phyloP scores from a whole-genome alignment of 2,797 vertebrate species.

The Thamnophis elegans region DNA sequence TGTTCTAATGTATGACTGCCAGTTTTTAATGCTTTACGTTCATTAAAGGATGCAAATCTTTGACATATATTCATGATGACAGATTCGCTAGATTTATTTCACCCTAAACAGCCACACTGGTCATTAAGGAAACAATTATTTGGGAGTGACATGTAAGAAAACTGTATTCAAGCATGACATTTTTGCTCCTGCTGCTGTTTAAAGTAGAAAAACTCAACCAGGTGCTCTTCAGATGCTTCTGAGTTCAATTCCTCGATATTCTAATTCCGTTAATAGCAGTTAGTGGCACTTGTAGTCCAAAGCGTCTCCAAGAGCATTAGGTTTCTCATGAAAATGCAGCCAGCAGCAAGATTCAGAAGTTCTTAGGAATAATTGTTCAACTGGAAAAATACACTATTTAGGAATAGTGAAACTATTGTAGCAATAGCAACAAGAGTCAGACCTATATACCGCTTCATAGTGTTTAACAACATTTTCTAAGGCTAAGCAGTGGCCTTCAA shows the following conservation, averaged over 20 bases:
- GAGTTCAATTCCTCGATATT: background rate
- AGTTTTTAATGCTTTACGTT: background rate
- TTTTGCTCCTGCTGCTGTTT: background rate
- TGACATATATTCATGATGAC: background rate
- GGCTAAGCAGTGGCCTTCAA: no score
- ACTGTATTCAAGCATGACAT: background rate
- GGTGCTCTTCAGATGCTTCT: background rate
- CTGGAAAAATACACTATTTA: background rate
- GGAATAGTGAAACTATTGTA: background rate
- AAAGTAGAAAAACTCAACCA: background rate
- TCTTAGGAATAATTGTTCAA: background rate
- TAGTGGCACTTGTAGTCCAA: background rate
- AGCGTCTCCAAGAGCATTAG: background rate
- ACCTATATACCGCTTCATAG: no score
- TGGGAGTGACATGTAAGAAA: background rate
- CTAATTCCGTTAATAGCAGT: background rate
- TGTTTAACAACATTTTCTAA: no score
- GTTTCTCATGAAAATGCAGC: background rate
- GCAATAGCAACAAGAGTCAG: no score
- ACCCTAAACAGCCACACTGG: background rate
- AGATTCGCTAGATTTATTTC: background rate
- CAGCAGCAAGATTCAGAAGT: background rate
- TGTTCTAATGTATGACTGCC: background rate
- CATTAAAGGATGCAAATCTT: background rate
- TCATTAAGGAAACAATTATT: constrained; percentile 11